A percentile compares a stretch with the other conserved stretches of the same genome.
These are phyloP conservation scores for Penaeus indicus DNA, from an alignment of 1,140 invertebrate genomes.

Conservation along the genomic window DNA sequence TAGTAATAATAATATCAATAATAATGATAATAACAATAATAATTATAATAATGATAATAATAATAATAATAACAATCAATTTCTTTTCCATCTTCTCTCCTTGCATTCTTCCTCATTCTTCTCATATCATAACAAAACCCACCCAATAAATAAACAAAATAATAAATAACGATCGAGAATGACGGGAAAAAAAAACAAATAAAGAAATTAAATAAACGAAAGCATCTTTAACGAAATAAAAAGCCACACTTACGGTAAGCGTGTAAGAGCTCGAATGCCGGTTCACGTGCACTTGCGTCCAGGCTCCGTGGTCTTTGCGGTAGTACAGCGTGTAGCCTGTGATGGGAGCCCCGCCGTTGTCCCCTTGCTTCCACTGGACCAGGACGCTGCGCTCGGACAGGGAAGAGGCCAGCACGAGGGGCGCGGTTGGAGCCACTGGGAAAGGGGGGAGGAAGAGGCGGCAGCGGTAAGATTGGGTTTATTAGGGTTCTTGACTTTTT, in stretches of 20 bases:
- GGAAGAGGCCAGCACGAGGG: conserved; percentile 62
- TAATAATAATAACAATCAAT: no score
- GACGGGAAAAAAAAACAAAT: no score
- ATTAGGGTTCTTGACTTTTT: background rate
- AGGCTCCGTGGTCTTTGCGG: conserved; percentile 64
- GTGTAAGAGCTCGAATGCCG: no score
- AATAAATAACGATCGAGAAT: no score
- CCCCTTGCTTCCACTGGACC: conserved; percentile 73
- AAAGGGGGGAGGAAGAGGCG: background rate
- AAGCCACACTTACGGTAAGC: no score
- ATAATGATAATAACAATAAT: no score
- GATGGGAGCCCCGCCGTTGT: conserved; percentile 72
- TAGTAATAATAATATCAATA: no score
- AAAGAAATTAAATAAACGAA: no score
- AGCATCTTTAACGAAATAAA: no score
- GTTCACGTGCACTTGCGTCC: no score
- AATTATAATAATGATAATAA: no score
- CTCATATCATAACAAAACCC: background rate
- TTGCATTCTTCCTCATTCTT: background rate
- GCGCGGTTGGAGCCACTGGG: conserved; percentile 59
- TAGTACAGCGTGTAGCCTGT: conserved; percentile 68
- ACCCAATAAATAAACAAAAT: background rate
- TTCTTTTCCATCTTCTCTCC: no score
- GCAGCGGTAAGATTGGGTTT: background rate
- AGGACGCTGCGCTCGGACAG: conserved; percentile 53